Evolutionary conservation across 2,888 invertebrate species (phyloP).

Genomic region (Drosophila antonietae): DNA sequence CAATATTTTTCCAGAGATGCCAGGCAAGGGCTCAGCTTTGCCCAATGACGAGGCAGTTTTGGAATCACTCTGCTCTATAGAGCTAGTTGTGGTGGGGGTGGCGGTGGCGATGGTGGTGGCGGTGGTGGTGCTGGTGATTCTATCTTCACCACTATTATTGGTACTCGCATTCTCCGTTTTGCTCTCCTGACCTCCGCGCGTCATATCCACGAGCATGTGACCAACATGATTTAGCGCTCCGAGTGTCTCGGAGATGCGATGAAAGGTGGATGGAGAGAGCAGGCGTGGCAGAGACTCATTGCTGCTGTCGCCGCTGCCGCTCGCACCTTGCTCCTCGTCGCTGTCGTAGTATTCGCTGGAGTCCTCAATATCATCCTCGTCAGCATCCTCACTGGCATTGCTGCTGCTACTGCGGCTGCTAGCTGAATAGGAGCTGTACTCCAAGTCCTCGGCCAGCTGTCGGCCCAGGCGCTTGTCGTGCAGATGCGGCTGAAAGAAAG

Average conservation of each 20-base stretch:
- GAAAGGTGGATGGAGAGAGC: conserved; percentile 87
- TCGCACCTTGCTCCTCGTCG: conserved; percentile 66
- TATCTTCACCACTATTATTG: conserved; percentile 5
- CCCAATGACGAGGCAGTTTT: conserved; percentile 12
- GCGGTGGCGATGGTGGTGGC: background rate
- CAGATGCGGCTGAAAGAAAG: conserved; percentile 84
- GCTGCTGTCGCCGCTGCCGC: conserved; percentile 66
- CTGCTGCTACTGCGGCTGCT: conserved; percentile 46
- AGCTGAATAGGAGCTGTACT: conserved; percentile 39
- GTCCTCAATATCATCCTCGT: conserved; percentile 61
- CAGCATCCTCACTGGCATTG: conserved; percentile 54
- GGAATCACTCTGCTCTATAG: conserved; percentile 27
- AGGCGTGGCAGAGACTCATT: conserved; percentile 85
- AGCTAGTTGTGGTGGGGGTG: background rate
- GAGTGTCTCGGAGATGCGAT: conserved; percentile 87
- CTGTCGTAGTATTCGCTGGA: conserved; percentile 80
- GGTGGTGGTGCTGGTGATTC: background rate
- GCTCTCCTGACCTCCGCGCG: conserved; percentile 85
- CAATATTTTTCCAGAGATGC: conserved; percentile 64
- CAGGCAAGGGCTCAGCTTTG: conserved; percentile 39
- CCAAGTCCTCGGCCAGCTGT: conserved; percentile 43
- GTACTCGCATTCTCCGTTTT: conserved; percentile 42
- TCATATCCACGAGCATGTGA: conserved; percentile 93
- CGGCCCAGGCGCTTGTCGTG: conserved; percentile 63
- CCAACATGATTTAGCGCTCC: conserved; percentile 95